Evolutionary conservation across 2,888 invertebrate genomes (phyloP), one percentile per base, ranked within the genome.

Genomic region (Pteria penguin): DNA sequence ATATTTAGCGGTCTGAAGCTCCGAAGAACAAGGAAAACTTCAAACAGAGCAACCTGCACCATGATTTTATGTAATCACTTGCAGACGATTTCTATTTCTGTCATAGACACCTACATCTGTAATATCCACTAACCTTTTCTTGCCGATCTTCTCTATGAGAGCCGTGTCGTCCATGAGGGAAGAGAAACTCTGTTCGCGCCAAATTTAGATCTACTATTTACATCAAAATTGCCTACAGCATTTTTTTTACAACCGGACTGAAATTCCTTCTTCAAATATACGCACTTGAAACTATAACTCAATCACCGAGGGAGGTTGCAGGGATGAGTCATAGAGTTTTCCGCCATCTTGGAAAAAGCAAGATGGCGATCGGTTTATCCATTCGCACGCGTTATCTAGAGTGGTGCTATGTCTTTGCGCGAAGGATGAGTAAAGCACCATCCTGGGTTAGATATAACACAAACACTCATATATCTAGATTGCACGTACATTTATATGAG

Each of bases 131-230:
- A 67, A 75, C 75, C 75, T 62, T 75, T 75, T 75, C 75, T 75
- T 75, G 63, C 75, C 75, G 36, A 75, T 63, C 62, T 75, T 75
- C 60, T 75, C 67, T 36, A 75, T 65, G 18, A 75, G 54, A 33
- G 54, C 75, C 54, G 69, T 29, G 57, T 75, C 75, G 58, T 75
- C 75, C 75, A 75, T 75, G 36, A 22, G 24, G 5, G 26, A 65
- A 18, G 24, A 24, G 45, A 18, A 36, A 36, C 11, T 45, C 45
- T 14, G 45, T 45, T 18, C 45, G 45, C 18, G 45, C 45, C 45
- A 18, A 45, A 45, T 45, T 45, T 45, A 45, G 45, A 45, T 14
- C 45, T 14, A 14, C 18, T 8, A 18, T 14, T 45, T 8, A 45
- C 11, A 18, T 45, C 45, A 14, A 45, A 8, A 45, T n/a, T n/a